Conservation (phyloP, 2,797 vertebrate species). For the Melanotaenia nigrans region DNA sequence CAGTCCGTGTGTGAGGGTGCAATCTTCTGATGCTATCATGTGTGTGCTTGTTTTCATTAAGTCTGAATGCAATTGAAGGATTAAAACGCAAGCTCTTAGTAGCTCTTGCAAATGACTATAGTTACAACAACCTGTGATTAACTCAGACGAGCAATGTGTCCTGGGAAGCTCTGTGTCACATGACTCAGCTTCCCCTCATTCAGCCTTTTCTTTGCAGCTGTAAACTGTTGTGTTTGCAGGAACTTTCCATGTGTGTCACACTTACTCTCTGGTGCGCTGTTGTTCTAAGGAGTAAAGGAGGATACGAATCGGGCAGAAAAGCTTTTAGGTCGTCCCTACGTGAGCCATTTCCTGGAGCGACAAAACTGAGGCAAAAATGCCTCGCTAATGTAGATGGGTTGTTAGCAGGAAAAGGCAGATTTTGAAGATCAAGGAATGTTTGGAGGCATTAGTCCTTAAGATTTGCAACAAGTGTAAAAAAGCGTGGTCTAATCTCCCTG, state of each 20-base stretch:
- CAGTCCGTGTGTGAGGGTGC: not conserved
- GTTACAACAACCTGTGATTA: slow-evolving; percentile 39
- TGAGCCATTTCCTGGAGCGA: slow-evolving; percentile 64
- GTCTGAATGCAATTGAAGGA: not conserved
- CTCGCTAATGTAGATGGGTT: not conserved
- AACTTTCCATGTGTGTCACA: slow-evolving; percentile 74
- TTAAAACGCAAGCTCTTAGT: slow-evolving; percentile 9
- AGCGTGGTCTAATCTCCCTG: not conserved
- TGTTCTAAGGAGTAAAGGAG: slow-evolving; percentile 56
- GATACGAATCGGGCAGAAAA: slow-evolving; percentile 62
- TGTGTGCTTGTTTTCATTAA: not conserved
- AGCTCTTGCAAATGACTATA: not conserved
- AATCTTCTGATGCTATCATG: not conserved
- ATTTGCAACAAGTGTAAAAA: not conserved
- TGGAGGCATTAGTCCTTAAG: not conserved
- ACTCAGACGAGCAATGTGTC: slow-evolving; percentile 8
- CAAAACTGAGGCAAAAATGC: slow-evolving; percentile 37
- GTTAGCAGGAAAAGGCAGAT: slow-evolving; percentile 2
- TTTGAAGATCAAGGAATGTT: not conserved
- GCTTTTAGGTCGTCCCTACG: slow-evolving; percentile 37
- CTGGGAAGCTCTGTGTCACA: slow-evolving; percentile 44
- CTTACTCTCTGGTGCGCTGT: slow-evolving; percentile 66
- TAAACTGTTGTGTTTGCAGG: slow-evolving; percentile 62
- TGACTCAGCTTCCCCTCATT: slow-evolving; percentile 30
- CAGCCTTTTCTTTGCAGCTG: slow-evolving; percentile 14